Evolutionary conservation across 1,140 invertebrate species (phyloP).

Genomic region (Ericerus pela): DNA sequence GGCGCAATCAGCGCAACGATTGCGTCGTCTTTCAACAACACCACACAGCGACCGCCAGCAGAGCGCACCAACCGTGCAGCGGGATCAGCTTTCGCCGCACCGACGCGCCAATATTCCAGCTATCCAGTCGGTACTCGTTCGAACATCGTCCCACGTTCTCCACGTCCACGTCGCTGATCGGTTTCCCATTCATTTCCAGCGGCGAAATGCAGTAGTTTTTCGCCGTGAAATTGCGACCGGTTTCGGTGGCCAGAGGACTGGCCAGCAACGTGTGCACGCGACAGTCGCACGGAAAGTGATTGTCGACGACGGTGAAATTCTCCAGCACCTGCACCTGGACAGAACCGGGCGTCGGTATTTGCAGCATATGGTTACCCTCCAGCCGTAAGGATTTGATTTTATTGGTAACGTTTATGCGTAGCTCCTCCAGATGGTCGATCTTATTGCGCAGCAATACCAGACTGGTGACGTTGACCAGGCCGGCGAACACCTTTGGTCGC

Average conservation of each 20-base stretch:
- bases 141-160: no score
- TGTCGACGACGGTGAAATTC: conserved; percentile 47
- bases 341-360: conserved; percentile 44
- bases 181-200: conserved; percentile 56
- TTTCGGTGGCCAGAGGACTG: conserved; percentile 47
- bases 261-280: conserved; percentile 55
- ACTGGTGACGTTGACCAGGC: conserved; percentile 46
- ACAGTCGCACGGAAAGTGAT: conserved; percentile 73
- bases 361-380: conserved; percentile 64
- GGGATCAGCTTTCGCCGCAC: no score
- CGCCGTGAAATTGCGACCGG: conserved; percentile 46
- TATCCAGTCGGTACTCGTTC: no score
- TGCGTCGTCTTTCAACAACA: no score
- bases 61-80: no score
- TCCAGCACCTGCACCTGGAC: conserved; percentile 42
- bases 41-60: no score
- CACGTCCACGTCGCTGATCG: conserved; percentile 50
- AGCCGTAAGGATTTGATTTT: conserved; percentile 50
- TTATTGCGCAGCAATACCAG: conserved; percentile 67
- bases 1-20: no score
- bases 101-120: no score
- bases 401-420: conserved; percentile 48
- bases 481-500: conserved; percentile 51
- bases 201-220: conserved; percentile 72
- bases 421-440: conserved; percentile 58